Base-by-base conservation (phyloP, 2,888 invertebrate species). In the Leucozona laternaria region DNA sequence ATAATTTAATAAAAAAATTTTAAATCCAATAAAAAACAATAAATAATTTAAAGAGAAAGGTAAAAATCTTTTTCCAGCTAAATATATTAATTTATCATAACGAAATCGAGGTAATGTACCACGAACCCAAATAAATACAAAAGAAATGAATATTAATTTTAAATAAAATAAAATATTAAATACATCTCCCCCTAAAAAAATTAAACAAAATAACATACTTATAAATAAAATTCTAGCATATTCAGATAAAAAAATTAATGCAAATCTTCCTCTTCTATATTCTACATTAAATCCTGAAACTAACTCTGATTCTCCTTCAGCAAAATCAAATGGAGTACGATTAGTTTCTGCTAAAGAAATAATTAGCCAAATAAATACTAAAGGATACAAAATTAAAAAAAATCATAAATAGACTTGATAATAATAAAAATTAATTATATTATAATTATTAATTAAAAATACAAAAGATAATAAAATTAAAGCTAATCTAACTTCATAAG, bases 211-310 rank as follows among this genome's bases (percentile, higher is more conserved):
- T 89, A 95, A 90, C 91, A 95, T 93, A 58, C 95, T 94, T 91
- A 95, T 95, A 94, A 95, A 95, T 93, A 95, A 94, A 94, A 95
- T 95, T 92, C 94, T 95, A 0, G 94, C 93, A 94, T 95, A 95
- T 89, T 95, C 95, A 40, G 95, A 94, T 91, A 95, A 94, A 95
- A 96, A 96, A 94, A 96, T 95, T 92, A 96, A 94, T 73, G 95
- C 95, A 95, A 96, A 96, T 11, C 94, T 94, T 0, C 95, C 95
- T 89, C 95, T 94, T 93, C 95, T 94, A 94, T 95, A 96, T 88
- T 96, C 96, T 88, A 95, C 93, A 94, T 96, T 96, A 95, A 96
- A 96, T 0, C 96, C 96, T 2, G 95, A 96, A 89, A 96, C 96
- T 92, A 96, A 94, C 89, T 96, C 96, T 83, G 95, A 96, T 89